Percentiles rank a stretch among this genome's conserved stretches.
Evolutionary conservation across 2,113 vertebrate genomes (phyloP).

Genomic region (Stomatorhinus ivindoensis): DNA sequence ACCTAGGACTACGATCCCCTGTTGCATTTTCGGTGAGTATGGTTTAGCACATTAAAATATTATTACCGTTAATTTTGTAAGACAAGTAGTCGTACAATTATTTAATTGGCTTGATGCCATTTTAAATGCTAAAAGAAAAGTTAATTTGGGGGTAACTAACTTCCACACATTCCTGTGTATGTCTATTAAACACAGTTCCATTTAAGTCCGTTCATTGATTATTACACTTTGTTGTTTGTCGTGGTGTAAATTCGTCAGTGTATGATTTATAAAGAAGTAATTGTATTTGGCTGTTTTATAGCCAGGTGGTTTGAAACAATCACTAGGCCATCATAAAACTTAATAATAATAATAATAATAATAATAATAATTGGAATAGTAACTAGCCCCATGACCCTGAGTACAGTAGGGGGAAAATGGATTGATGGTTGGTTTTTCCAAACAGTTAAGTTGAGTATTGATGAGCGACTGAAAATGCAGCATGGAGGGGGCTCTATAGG

Average conservation of each 20-base stretch:
- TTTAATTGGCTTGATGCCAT: background rate
- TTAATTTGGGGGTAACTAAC: background rate
- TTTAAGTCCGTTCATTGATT: background rate
- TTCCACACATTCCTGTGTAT: background rate
- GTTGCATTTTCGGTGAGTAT: slow-evolving; percentile 11
- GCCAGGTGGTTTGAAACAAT: background rate
- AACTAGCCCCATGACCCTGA: background rate
- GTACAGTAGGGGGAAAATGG: background rate
- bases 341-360: background rate
- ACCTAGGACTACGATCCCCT: background rate
- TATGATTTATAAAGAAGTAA: background rate
- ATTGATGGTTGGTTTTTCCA: background rate
- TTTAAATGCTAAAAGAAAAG: background rate
- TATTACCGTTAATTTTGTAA: background rate
- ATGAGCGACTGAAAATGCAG: background rate
- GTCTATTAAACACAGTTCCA: background rate
- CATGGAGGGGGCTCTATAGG: background rate
- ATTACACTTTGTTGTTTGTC: background rate
- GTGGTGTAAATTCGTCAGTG: background rate
- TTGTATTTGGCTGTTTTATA: background rate
- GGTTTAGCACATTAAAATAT: background rate
- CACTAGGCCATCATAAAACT: background rate
- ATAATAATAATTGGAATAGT: background rate
- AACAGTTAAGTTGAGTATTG: background rate
- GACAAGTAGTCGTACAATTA: background rate